Base-by-base conservation (phyloP, 2,888 invertebrate genomes). In the Coelopa pilipes region DNA sequence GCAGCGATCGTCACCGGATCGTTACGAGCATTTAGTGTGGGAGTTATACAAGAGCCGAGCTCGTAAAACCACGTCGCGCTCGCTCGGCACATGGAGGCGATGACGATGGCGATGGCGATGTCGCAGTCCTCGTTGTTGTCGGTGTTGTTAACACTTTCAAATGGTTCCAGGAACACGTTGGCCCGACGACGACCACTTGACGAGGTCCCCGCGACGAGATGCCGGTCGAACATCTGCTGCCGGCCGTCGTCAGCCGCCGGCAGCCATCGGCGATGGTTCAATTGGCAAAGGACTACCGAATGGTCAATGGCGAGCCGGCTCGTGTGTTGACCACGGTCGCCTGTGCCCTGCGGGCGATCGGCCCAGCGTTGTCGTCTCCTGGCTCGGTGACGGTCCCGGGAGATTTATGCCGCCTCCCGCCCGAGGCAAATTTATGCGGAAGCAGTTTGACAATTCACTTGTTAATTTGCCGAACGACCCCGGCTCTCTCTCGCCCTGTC, bases 391-490 rank as follows among this genome's bases (percentile, higher is more conserved):
- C 13, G 10, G 49, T 49, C 10, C 49, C 13, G 10, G 49, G 49
- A 49, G 13, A 49, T 49, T 49, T 49, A 11, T 10, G 10, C 13
- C 49, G 49, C 49, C 10, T 49, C 10, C 13, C 10, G 49, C 49
- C 49, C 49, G 49, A 11, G 10, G 49, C 13, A 49, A 49, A 13
- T 49, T 46, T 11, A 17, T 46, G 19, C 2, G 49, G 13, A 65
- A 49, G 19, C 17, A 10, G 11, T 66, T 49, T 66, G 13, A 21
- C 21, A 66, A 66, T 49, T 49, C 49, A 66, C 19, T 66, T 66
- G 66, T 66, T 49, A 49, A 19, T 65, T n/a, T 47, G 65, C 49
- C 24, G 17, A 47, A 49, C 49, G 49, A 19, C 49, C n/a, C n/a
- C n/a, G n/a, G n/a, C n/a, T n/a, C n/a, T n/a, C n/a, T n/a, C n/a